Evolutionary conservation across 2,797 vertebrate species (phyloP), one percentile per base, ranked within the genome.

Genomic region (Percopsis omiscomaycus): DNA sequence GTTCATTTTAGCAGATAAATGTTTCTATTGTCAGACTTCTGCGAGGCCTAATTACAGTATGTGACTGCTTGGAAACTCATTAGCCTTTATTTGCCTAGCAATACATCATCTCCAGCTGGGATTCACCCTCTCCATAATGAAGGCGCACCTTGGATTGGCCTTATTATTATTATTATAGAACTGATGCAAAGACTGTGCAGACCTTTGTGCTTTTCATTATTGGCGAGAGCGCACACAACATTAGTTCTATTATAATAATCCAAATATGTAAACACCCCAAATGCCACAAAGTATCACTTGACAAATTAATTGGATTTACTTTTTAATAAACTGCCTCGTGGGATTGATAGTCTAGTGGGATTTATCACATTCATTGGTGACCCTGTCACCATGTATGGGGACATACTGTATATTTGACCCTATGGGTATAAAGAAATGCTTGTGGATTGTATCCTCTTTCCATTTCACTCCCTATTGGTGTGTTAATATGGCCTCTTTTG

Each of bases 31-130:
- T 85, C 58, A 69, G 59, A 74, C 66, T 77, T 61, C 55, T 60
- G 59, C 2, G 2, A 53, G 37, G 72, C 57, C 73, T 88, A 89
- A 89, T 90, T 76, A 82, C 76, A 82, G 66, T 59, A 61, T 77
- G 81, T 71, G 81, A 71, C 69, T 68, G 68, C 69, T 65, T 78
- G 66, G 71, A 81, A 86, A 84, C 71, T 84, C 80, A 84, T 86
- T 87, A 83, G 59, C 45, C 53, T 78, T 77, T 83, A 82, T 87
- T 89, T 84, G 82, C 77, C 82, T 83, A 75, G 72, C 73, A 79
- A 81, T 73, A 67, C 71, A 78, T 81, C 68, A 73, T 73, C 59
- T 47, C 72, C 57, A 69, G 66, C 77, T 78, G 74, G 71, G 70
- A 81, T 73, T 76, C 52, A 62, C 51, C 2, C 15, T 52, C 63